Percentiles rank a stretch among this genome's conserved stretches.
phyloP scores from a whole-genome alignment of 92 coral and sea anemone species.

The Phenganax marumi region DNA sequence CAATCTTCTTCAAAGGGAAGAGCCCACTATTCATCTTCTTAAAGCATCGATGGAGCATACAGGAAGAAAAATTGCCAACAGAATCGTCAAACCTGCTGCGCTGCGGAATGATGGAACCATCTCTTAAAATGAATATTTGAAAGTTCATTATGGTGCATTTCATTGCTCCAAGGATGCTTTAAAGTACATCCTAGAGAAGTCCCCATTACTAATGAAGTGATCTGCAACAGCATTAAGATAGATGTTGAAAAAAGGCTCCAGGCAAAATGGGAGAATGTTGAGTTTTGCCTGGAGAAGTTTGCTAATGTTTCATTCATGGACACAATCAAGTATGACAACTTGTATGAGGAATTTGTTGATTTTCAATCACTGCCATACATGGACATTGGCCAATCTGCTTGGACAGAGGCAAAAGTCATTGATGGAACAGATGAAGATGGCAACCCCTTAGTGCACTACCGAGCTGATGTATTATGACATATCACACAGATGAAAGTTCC shows the following conservation, averaged over 20 bases:
- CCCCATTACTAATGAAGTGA: conserved; percentile 49
- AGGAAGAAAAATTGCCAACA: conserved; percentile 16
- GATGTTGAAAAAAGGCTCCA: conserved; percentile 42
- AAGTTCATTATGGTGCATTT: conserved; percentile 42
- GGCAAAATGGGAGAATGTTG: conserved; percentile 55
- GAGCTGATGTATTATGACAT: conserved; percentile 29
- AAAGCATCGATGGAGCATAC: conserved; percentile 11
- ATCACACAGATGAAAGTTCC: conserved; percentile 28
- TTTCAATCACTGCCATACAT: conserved; percentile 15
- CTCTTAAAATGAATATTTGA: conserved; percentile 30
- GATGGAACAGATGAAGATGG: conserved; percentile 45
- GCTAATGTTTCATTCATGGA: conserved; percentile 14
- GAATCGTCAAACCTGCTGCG: neutral
- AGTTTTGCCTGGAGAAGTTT: conserved; percentile 51
- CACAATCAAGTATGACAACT: conserved; percentile 18
- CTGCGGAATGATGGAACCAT: conserved; percentile 31
- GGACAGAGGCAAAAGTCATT: conserved; percentile 34
- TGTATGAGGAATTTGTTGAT: conserved; percentile 34
- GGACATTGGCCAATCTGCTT: conserved; percentile 44
- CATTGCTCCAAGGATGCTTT: conserved; percentile 47
- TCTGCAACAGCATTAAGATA: conserved; percentile 47
- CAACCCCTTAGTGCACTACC: conserved; percentile 22
- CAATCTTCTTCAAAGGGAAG: conserved; percentile 18
- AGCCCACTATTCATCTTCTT: conserved; percentile 27
- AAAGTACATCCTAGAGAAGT: conserved; percentile 45